Evolutionary conservation across 2,797 vertebrate genomes (phyloP).

Genomic region (Neosilurus hyrtlii): DNA sequence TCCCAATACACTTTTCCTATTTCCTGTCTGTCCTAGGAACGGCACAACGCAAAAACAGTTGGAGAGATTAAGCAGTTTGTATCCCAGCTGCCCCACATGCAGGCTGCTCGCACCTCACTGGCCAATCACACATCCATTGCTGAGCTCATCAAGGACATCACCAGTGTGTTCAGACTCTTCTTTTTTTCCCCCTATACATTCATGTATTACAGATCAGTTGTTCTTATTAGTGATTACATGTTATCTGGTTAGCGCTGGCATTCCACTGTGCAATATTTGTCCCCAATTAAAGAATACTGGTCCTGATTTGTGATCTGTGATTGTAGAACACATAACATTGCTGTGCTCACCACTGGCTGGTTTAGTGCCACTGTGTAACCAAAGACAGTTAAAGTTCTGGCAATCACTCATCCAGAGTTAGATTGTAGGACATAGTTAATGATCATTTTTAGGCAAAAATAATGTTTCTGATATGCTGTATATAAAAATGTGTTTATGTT

Average conservation of each 20-base stretch:
- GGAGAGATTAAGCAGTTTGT: slow-evolving; percentile 99
- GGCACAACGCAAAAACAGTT: slow-evolving; percentile 95
- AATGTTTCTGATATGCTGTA: not conserved
- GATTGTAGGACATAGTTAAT: not conserved
- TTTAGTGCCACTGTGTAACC: not conserved
- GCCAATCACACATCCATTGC: slow-evolving; percentile 97
- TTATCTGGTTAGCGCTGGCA: not conserved
- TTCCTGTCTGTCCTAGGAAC: slow-evolving; percentile 73
- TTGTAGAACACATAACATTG: not conserved
- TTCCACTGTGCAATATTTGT: not conserved
- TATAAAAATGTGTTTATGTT: no score
- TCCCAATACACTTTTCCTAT: not conserved
- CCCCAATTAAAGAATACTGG: not conserved
- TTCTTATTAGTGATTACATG: not conserved
- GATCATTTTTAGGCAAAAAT: not conserved
- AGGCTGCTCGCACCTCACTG: slow-evolving; percentile 91
- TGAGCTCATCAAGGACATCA: slow-evolving; percentile 95
- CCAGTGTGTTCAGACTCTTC: slow-evolving; percentile 76
- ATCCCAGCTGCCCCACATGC: slow-evolving; percentile 97
- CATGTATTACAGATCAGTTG: not conserved
- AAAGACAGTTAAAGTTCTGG: not conserved
- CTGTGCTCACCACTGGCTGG: not conserved
- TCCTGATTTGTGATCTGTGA: not conserved
- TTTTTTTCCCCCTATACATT: not conserved
- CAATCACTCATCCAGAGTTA: not conserved